phyloP scores from a whole-genome alignment of 2,888 invertebrate species.

The Papilio protenor region DNA sequence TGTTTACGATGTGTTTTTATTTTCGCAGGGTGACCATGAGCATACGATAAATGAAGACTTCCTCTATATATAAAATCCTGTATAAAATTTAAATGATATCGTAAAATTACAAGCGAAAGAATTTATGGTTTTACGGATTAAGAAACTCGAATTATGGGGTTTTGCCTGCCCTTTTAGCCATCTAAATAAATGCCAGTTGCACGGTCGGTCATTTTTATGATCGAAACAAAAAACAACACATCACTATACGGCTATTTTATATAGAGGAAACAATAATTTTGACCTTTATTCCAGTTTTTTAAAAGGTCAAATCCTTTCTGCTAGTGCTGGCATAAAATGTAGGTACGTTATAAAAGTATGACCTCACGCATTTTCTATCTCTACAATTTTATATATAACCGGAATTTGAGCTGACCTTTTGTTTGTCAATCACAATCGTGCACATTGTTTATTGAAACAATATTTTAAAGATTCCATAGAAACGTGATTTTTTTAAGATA shows the following conservation, averaged over 20 bases:
- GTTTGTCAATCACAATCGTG: constrained; percentile 18
- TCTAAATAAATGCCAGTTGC: too few species aligned
- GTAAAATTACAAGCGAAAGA: too few species aligned
- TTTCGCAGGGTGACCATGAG: background rate
- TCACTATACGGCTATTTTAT: too few species aligned
- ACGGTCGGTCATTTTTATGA: too few species aligned
- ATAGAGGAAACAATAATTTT: background rate
- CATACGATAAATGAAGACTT: background rate
- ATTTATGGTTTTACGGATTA: too few species aligned
- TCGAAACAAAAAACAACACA: too few species aligned
- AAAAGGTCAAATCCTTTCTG: background rate
- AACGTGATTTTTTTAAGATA: background rate
- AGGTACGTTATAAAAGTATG: constrained; percentile 14
- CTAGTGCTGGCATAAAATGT: background rate
- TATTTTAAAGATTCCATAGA: background rate
- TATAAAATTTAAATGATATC: too few species aligned
- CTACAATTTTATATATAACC: constrained; percentile 8
- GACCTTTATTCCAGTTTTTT: background rate
- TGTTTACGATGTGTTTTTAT: constrained; percentile 1
- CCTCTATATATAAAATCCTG: too few species aligned
- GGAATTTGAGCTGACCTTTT: constrained; percentile 30
- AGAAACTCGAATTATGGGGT: too few species aligned
- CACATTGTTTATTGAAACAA: constrained; percentile 6
- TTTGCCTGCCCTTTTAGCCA: too few species aligned
- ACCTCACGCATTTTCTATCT: constrained; percentile 21